phyloP scores from a whole-genome alignment of 1,140 invertebrate genomes.

The Psix sp. region DNA sequence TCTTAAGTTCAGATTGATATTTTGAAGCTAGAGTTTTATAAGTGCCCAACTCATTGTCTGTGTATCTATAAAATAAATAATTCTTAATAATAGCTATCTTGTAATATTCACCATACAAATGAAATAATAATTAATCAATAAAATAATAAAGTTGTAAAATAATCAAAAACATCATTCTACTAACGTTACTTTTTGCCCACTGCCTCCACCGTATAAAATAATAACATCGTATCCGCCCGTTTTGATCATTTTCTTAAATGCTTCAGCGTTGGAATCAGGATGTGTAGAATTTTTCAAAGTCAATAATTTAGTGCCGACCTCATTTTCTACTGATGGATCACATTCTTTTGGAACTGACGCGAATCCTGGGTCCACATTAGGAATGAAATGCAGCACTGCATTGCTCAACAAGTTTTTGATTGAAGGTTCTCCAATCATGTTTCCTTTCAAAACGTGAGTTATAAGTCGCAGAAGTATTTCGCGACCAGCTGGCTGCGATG shows the following conservation, averaged over 20 bases:
- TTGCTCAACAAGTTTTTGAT: slow-evolving; percentile 82
- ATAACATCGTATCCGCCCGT: slow-evolving; percentile 80
- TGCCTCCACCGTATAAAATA: slow-evolving; percentile 81
- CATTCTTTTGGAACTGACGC: slow-evolving; percentile 75
- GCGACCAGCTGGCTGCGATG: slow-evolving; percentile 88
- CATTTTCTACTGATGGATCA: slow-evolving; percentile 74
- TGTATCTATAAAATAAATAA: slow-evolving; percentile 69
- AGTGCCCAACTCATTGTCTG: slow-evolving; percentile 67
- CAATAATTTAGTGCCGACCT: slow-evolving; percentile 79
- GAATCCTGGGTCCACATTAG: slow-evolving; percentile 80
- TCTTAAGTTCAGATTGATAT: slow-evolving; percentile 62
- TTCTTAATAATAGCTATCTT: too few species aligned
- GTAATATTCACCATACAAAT: too few species aligned
- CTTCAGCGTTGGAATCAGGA: slow-evolving; percentile 75
- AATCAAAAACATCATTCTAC: slow-evolving; percentile 25
- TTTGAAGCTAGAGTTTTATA: slow-evolving; percentile 78
- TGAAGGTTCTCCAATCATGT: slow-evolving; percentile 80
- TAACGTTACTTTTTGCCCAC: slow-evolving; percentile 78
- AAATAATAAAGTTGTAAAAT: too few species aligned
- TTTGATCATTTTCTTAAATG: slow-evolving; percentile 79
- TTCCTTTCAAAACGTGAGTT: slow-evolving; percentile 86
- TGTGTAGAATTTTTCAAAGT: slow-evolving; percentile 71
- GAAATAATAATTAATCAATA: too few species aligned
- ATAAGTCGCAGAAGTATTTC: slow-evolving; percentile 90
- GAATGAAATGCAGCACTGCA: slow-evolving; percentile 88